Evolutionary conservation across 2,113 vertebrate genomes (phyloP), one percentile per base, ranked within the genome.

Genomic region (Plotosus lineatus): DNA sequence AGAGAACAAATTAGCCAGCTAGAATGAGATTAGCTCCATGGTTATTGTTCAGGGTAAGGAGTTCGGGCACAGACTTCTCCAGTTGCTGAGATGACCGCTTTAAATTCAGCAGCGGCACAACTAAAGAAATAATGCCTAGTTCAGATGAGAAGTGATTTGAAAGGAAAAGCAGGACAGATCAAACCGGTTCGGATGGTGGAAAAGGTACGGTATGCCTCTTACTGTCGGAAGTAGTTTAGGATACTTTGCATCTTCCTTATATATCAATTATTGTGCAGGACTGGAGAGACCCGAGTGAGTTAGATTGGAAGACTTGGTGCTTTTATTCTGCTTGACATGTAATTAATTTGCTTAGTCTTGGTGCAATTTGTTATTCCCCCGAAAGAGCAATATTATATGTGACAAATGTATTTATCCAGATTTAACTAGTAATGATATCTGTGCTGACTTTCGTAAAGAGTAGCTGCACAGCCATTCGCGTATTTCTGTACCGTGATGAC

Each of bases 31-130:
- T 72, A 51, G 75, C 66, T 76, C 74, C 50, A 58, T 21, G 80
- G 61, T 77, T 83, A 88, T 82, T 87, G 85, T 69, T 65, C 36
- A 65, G 10, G 85, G 69, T 74, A 36, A 53, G 36, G 53, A 61
- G 42, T 4, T 33, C 50, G 80, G 53, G 74, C 53, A 78, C 60
- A 75, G 69, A 75, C 80, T 77, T 77, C 88, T 78, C 84, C 86
- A 89, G 79, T 81, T 89, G 87, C 83, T 66, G 56, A 51, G 42
- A 53, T 21, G 5, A 26, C 17, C 40, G 5, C 28, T 72, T 72
- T 21, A 48, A 48, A 69, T 69, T 44, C 3, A 2, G 65, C 38
- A 2, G 40, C 17, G 55, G 61, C 31, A 53, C 6, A 65, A 15
- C 76, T 42, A 68, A 23, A 26, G 38, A 68, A 50, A 31, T 44